Conservation (phyloP, 2,888 invertebrate species). For the Cephus sareptanus region DNA sequence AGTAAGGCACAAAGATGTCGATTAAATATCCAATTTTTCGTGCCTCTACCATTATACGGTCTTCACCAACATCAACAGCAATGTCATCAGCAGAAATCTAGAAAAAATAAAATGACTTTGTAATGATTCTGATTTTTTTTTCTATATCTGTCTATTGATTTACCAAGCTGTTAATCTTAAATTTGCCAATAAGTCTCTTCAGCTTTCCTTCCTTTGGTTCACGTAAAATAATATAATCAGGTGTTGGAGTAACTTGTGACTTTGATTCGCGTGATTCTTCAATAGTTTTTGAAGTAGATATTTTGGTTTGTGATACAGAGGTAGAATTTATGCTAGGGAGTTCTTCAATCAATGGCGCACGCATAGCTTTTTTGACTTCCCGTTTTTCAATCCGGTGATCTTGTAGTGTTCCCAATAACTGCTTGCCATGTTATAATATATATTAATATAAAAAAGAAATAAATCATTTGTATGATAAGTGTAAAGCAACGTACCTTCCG, state of each 20-base stretch:
- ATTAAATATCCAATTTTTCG: constrained; percentile 71
- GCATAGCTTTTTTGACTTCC: constrained; percentile 69
- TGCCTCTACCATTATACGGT: constrained; percentile 77
- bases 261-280: neutral
- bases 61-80: constrained; percentile 78
- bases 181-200: constrained; percentile 71
- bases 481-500: constrained; percentile 67
- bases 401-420: constrained; percentile 78
- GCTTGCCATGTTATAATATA: neutral
- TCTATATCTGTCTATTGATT: constrained; percentile 8
- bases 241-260: neutral
- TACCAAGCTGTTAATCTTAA: constrained; percentile 72
- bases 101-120: constrained; percentile 32
- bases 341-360: constrained; percentile 73
- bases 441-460: constrained; percentile 4
- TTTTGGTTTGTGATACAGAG: constrained; percentile 12
- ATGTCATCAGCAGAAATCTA: constrained; percentile 74
- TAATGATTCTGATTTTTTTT: constrained; percentile 15
- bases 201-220: constrained; percentile 70
- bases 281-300: constrained; percentile 22
- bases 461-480: neutral
- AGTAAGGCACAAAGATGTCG: constrained; percentile 78
- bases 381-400: constrained; percentile 80
- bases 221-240: constrained; percentile 47
- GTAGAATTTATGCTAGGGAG: constrained; percentile 55